Conservation (phyloP, 2,888 invertebrate genomes). For the Conomelus anceps region DNA sequence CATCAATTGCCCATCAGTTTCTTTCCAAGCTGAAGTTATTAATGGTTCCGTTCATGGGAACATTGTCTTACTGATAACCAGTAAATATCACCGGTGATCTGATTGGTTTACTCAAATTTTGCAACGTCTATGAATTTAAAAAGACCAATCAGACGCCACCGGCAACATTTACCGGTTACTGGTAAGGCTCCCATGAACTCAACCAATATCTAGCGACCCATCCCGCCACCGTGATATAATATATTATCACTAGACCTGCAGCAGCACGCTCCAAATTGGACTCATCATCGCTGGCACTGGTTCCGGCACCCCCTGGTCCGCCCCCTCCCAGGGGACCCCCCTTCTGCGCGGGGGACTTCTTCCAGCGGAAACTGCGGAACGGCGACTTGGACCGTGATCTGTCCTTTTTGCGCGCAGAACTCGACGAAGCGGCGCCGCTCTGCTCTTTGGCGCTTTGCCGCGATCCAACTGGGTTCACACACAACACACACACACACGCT, state of each 20-base stretch:
- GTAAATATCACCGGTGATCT: no score
- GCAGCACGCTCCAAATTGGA: slow-evolving; percentile 49
- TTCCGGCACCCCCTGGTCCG: slow-evolving; percentile 34
- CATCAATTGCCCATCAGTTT: no score
- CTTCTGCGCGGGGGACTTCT: slow-evolving; percentile 58
- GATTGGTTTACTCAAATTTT: no score
- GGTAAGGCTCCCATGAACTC: no score
- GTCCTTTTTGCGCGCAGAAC: slow-evolving; percentile 51
- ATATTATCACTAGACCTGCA: slow-evolving; percentile 21
- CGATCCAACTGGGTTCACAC: background rate
- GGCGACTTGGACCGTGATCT: slow-evolving; percentile 90
- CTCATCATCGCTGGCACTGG: slow-evolving; percentile 71
- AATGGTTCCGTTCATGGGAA: no score
- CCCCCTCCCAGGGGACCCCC: slow-evolving; percentile 39
- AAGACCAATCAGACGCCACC: no score
- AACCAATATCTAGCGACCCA: no score
- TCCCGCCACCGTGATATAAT: background rate
- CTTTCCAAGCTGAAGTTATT: no score
- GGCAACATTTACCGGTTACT: no score
- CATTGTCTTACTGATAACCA: no score
- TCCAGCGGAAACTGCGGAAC: slow-evolving; percentile 88
- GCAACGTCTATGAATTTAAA: no score
- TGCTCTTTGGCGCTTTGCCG: slow-evolving; percentile 25
- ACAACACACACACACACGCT: slow-evolving; percentile 19
- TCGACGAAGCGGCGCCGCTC: background rate